Conservation (phyloP, 2,888 invertebrate species). For the Rotaria sp. region DNA sequence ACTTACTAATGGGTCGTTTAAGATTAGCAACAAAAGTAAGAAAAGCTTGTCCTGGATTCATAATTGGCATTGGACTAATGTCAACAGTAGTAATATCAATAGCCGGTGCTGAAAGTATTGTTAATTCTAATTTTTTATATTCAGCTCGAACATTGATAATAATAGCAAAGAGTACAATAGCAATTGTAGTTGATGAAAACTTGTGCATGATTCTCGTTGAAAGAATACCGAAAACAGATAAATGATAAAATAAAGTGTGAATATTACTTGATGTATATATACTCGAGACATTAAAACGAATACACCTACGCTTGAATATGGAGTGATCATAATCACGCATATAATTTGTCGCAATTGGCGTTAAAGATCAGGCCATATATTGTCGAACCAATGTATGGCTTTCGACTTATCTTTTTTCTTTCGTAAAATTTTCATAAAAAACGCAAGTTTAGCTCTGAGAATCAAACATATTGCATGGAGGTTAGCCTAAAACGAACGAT, state of each 20-base stretch:
- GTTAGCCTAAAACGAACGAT: neutral
- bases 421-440: neutral
- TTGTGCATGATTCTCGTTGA: neutral
- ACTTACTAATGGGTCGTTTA: constrained; percentile 30
- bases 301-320: neutral
- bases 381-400: neutral
- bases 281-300: neutral
- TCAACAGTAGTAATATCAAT: neutral
- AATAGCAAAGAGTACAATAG: neutral
- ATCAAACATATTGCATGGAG: neutral
- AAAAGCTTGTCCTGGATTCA: constrained; percentile 33
- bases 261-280: neutral
- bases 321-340: neutral
- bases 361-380: neutral
- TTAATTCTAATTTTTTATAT: neutral
- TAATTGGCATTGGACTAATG: constrained; percentile 34
- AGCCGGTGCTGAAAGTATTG: neutral
- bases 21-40: constrained; percentile 33
- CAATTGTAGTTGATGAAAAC: neutral
- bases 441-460: neutral
- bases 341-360: neutral
- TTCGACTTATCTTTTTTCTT: neutral
- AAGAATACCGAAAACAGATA: neutral
- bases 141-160: neutral
- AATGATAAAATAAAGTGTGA: neutral